Evolutionary conservation across 2,888 invertebrate species (phyloP), one percentile per base, ranked within the genome.

Genomic region (Prionchulus punctatus): DNA sequence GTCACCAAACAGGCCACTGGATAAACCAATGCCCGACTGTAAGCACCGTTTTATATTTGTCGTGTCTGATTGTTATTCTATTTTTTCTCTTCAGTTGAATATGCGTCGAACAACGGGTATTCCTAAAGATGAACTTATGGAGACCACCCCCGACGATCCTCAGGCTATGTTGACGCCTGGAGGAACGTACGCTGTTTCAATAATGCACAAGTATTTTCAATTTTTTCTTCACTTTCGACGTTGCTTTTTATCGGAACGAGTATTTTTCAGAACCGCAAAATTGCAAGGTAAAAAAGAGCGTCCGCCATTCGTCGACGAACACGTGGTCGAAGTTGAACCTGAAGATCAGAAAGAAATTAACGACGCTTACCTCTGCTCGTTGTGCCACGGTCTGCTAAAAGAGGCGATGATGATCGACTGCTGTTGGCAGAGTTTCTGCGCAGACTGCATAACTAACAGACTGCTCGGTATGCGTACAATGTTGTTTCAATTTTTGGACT

Each of bases 331-430:
- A 48, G 30, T 43, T 25, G 45, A 30, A n/a, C 50, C 60, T 1
- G 54, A 59, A 30, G 52, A 59, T 1, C 57, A 58, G 30, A 18
- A 25, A 15, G 82, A 83, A 65, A 84, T 94, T 56, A 94, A 94
- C 0, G 85, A 86, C 61, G 92, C 94, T 71, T 76, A 96, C 51
- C 77, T 87, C 49, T 98, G 98, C 75, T 84, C 83, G 57, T 80
- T 98, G 57, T 98, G 98, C 73, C 81, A 86, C 54, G 89, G 91
- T 72, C 77, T 96, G 43, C 80, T 94, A 60, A 82, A 84, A 0
- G 96, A 98, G 74, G 96, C 96, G 42, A 92, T 96, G 30, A 85
- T 96, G 81, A 90, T 92, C 71, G 90, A 91, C 0, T 98, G 96
- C 72, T 98, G 98, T 73, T 96, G 94, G 2, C 88, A 88, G 73